These are phyloP conservation scores for Acanthiza pusilla DNA, from an alignment of 2,797 vertebrate species.

Conservation along the genomic window DNA sequence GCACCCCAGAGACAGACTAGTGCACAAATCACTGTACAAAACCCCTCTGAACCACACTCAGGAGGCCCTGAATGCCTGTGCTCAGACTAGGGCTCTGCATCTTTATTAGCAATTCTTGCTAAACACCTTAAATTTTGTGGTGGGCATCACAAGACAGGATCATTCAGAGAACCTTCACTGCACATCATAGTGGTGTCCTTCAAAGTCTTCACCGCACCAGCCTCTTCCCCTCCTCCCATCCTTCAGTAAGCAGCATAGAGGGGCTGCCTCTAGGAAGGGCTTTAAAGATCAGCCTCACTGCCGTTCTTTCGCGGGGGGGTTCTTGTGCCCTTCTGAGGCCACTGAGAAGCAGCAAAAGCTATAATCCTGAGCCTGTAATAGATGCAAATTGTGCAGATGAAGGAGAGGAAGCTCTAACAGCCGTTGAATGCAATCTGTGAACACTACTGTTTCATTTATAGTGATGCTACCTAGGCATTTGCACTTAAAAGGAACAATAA, in stretches of 20 bases:
- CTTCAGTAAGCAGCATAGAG: not conserved
- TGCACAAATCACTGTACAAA: not conserved
- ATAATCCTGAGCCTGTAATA: not conserved
- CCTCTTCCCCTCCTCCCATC: not conserved
- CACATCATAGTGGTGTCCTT: not conserved
- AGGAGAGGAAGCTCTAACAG: slow-evolving; percentile 16
- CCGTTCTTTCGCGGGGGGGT: not conserved
- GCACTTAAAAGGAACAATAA: slow-evolving; percentile 52
- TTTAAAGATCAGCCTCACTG: not conserved
- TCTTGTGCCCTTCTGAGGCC: slow-evolving; percentile 3
- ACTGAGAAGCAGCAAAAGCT: not conserved
- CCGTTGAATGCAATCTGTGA: slow-evolving; percentile 30
- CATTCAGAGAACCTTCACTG: not conserved
- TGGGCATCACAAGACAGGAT: not conserved
- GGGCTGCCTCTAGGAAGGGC: not conserved
- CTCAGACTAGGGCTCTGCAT: not conserved
- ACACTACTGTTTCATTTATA: slow-evolving; percentile 50
- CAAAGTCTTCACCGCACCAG: not conserved
- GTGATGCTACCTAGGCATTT: slow-evolving; percentile 52
- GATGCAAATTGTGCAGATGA: slow-evolving; percentile 40
- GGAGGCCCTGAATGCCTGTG: not conserved
- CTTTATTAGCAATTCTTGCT: not conserved
- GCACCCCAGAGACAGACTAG: not conserved
- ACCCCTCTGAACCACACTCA: not conserved
- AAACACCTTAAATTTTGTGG: not conserved